Base-by-base conservation (phyloP, 2,113 vertebrate genomes). In the Stercorarius parasiticus region DNA sequence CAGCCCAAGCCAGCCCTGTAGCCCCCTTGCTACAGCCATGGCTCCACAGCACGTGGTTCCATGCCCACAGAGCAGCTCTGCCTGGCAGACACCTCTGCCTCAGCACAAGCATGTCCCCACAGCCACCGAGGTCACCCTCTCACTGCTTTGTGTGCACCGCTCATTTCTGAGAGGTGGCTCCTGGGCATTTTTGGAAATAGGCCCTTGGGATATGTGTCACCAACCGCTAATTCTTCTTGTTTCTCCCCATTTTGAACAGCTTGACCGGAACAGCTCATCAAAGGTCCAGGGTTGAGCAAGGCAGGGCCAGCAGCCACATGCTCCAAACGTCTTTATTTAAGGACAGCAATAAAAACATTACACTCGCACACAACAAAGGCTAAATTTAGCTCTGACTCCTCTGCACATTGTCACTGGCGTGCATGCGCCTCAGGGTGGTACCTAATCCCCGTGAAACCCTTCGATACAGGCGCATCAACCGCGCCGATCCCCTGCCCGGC, bases 301-400 rank as follows among this genome's bases (percentile, higher is more conserved):
- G 56, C 32, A 62, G 55, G 73, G 32, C 73, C 85, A 71, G 45
- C 52, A 85, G 38, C 56, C 70, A 45, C 42, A 25, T 43, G 29
- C 78, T 89, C 69, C 55, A 34, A 89, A 91, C 40, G 21, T 61
- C 43, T 83, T 91, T 91, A 81, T 86, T 86, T 94, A 83, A 93
- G 49, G 72, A 14, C 43, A 79, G 53, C 34, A 72, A 52, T 49
- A 86, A 88, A 94, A 67, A 12, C 76, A 80, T 76, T 66, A 30
- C 53, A 42, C 14, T 82, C 7, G 5, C 2, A 26, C 74, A 82
- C 50, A 93, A 52, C 40, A 8, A 34, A 80, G 69, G 69, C 67
- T 94, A 95, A 94, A 96, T 95, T 94, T 97, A 93, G 86, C 90
- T 83, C 53, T 83, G 77, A 56, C 70, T 86, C 29, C 30, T 36